phyloP scores from a whole-genome alignment of 2,113 vertebrate species.

The Mus spicilegus region DNA sequence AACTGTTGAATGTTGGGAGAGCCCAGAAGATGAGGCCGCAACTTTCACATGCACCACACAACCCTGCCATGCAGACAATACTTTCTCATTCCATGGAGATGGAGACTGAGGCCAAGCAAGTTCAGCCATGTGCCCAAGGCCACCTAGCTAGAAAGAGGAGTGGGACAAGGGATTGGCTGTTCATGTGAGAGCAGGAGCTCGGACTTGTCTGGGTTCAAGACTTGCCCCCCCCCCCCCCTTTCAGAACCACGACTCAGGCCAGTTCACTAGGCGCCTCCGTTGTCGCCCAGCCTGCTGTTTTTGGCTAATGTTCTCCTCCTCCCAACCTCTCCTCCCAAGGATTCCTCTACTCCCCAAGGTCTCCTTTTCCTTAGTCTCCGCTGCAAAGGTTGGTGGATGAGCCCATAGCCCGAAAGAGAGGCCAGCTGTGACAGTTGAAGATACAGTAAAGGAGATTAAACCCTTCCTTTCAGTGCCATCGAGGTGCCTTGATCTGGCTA shows the following conservation, averaged over 20 bases:
- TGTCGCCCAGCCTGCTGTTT: not conserved
- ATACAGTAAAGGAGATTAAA: not conserved
- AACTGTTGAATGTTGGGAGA: not conserved
- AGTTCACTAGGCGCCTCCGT: not conserved
- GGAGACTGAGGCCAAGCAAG: not conserved
- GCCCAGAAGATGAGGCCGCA: not conserved
- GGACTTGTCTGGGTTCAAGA: not conserved
- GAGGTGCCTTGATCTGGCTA: not conserved
- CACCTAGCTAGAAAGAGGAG: not conserved
- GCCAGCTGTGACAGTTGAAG: not conserved
- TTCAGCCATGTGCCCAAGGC: not conserved
- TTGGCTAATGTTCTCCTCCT: not conserved
- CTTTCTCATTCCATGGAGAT: not conserved
- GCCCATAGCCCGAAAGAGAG: not conserved
- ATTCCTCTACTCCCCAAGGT: not conserved
- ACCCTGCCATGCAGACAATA: fast-evolving
- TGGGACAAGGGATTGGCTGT: not conserved
- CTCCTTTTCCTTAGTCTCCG: not conserved
- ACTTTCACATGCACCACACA: fast-evolving
- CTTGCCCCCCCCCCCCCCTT: not conserved
- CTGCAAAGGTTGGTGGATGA: not conserved
- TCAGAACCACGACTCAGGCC: not conserved
- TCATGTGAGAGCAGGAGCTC: not conserved
- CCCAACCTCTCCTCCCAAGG: not conserved
- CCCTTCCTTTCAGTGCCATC: not conserved